Evolutionary conservation across 2,113 vertebrate genomes (phyloP).

Genomic region (Neotoma lepida): DNA sequence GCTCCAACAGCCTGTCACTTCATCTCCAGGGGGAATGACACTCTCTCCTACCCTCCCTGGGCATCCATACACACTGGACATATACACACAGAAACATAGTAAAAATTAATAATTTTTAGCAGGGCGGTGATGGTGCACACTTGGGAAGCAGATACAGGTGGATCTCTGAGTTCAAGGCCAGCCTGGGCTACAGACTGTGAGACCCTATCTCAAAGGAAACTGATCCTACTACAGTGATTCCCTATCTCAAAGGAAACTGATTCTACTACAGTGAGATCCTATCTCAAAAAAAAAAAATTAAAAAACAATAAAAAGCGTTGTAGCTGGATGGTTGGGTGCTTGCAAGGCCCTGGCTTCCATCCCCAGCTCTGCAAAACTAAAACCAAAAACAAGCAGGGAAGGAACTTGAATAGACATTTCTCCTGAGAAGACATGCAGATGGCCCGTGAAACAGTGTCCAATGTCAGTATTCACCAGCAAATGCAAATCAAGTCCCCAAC

Average conservation of each 20-base stretch:
- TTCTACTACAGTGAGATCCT: no score
- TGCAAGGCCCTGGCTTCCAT: background rate
- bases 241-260: no score
- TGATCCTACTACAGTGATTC: no score
- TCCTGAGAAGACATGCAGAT: slow-evolving; percentile 24
- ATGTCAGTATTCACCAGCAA: background rate
- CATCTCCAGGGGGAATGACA: background rate
- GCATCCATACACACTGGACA: background rate
- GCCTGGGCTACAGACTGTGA: background rate
- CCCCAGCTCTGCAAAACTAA: background rate
- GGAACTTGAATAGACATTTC: slow-evolving; percentile 15
- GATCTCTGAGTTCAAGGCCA: background rate
- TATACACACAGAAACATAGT: background rate
- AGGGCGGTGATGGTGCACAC: background rate
- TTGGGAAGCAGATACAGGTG: background rate
- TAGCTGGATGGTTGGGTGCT: background rate
- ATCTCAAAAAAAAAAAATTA: background rate
- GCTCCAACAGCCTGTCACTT: no score
- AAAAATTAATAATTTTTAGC: background rate
- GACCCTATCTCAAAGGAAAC: background rate
- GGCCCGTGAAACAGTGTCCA: background rate
- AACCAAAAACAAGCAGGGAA: background rate
- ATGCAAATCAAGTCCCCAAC: slow-evolving; percentile 17
- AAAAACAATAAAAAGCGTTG: background rate
- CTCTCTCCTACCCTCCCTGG: no score